phyloP scores from a whole-genome alignment of 1,140 invertebrate species.

The Caenorhabditis tropicalis region DNA sequence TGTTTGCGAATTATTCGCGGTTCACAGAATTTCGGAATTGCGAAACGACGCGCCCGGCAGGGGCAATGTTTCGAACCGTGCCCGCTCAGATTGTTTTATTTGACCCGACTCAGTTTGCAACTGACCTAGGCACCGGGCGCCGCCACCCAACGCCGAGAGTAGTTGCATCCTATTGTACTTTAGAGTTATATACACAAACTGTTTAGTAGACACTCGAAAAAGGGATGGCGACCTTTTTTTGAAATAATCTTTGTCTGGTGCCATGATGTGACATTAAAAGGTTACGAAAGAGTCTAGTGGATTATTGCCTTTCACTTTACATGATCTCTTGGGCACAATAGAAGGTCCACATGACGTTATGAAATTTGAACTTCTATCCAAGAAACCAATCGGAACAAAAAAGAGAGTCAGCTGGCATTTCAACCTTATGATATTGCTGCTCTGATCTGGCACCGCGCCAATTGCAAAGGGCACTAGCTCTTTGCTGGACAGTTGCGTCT shows the following conservation, averaged over 20 bases:
- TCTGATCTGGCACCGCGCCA: conserved; percentile 32
- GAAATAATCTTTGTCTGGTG: neutral
- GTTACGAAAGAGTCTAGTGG: neutral
- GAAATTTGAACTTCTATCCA: conserved; percentile 32
- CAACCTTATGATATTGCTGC: conserved; percentile 35
- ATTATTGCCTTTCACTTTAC: neutral
- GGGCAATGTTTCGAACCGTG: conserved; percentile 6
- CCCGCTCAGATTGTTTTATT: conserved; percentile 38
- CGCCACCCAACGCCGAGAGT: conserved; percentile 22
- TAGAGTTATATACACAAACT: conserved; percentile 24
- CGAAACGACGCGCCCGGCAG: neutral
- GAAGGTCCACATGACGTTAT: conserved; percentile 12
- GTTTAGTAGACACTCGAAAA: neutral
- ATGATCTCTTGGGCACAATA: neutral
- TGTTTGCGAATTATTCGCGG: conserved; percentile 35
- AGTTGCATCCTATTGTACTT: neutral
- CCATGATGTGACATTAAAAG: conserved; percentile 17
- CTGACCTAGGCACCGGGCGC: conserved; percentile 17
- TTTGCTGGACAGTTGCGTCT: neutral
- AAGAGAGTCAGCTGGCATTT: conserved; percentile 28
- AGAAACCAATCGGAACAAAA: conserved; percentile 35
- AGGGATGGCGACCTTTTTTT: neutral
- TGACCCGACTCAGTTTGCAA: conserved; percentile 10
- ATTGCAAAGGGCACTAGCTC: conserved; percentile 31
- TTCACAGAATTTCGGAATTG: neutral